Evolutionary conservation across 2,113 vertebrate genomes (phyloP).

Genomic region (Protomyctophum bolini): DNA sequence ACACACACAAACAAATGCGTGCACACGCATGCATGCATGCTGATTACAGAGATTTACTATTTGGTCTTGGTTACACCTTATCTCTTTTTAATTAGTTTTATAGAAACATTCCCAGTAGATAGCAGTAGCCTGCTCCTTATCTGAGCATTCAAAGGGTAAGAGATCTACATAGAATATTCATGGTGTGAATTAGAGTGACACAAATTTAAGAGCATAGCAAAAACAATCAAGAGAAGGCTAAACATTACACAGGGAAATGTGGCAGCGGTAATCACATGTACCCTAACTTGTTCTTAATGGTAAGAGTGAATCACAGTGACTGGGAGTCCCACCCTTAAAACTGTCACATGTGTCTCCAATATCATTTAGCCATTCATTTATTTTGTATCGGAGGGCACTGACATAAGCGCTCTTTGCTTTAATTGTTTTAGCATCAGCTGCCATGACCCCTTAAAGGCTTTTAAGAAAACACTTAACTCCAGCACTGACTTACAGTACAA

Average conservation of each 20-base stretch:
- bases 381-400: slow-evolving; percentile 88
- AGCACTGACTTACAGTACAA: slow-evolving; percentile 85
- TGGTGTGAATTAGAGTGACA: slow-evolving; percentile 10
- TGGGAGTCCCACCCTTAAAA: slow-evolving; percentile 53
- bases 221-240: background rate
- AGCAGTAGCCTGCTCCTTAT: slow-evolving; percentile 4
- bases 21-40: background rate
- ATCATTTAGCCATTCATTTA: slow-evolving; percentile 89
- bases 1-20: background rate
- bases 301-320: background rate
- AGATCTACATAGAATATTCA: background rate
- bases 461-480: slow-evolving; percentile 85
- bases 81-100: slow-evolving; percentile 7
- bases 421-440: slow-evolving; percentile 84
- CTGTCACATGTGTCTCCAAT: slow-evolving; percentile 60
- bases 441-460: slow-evolving; percentile 86
- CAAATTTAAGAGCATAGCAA: background rate
- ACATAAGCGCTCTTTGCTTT: slow-evolving; percentile 86
- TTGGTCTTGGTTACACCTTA: slow-evolving; percentile 7
- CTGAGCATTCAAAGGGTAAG: slow-evolving; percentile 9
- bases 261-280: slow-evolving; percentile 9
- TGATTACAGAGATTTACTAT: slow-evolving; percentile 16
- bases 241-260: background rate
- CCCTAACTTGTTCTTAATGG: background rate
- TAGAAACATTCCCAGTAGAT: slow-evolving; percentile 20